These are phyloP conservation scores for Diglossa cyanea DNA, from an alignment of 2,797 vertebrate genomes.

Conservation along the genomic window DNA sequence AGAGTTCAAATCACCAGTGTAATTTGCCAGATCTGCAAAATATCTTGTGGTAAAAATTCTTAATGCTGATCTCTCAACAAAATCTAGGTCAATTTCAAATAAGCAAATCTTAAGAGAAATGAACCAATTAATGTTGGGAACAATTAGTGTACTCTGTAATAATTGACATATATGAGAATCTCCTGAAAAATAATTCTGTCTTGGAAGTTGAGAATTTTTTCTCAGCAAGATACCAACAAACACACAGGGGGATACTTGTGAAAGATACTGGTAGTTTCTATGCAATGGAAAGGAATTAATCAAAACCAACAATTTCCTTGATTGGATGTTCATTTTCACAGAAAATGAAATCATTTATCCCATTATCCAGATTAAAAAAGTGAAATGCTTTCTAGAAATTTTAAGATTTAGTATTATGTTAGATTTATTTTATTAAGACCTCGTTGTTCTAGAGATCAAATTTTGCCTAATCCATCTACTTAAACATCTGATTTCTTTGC, in stretches of 20 bases:
- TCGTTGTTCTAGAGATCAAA: background rate
- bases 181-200: background rate
- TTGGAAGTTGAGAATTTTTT: background rate
- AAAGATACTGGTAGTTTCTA: background rate
- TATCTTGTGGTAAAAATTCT: conserved; percentile 13
- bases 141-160: conserved; percentile 27
- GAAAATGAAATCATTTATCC: background rate
- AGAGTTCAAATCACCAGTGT: background rate
- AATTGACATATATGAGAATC: background rate
- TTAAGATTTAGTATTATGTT: background rate
- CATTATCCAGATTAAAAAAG: background rate
- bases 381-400: background rate
- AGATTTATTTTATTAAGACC: background rate
- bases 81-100: conserved; percentile 51
- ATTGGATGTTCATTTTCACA: background rate
- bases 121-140: conserved; percentile 45
- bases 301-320: background rate
- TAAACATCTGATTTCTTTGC: background rate
- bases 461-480: background rate
- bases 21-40: conserved; percentile 20
- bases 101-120: conserved; percentile 58
- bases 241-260: background rate
- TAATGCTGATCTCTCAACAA: background rate
- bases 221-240: background rate
- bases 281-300: background rate